Evolutionary conservation across 2,797 vertebrate genomes (phyloP).

Genomic region (Mus minutoides): DNA sequence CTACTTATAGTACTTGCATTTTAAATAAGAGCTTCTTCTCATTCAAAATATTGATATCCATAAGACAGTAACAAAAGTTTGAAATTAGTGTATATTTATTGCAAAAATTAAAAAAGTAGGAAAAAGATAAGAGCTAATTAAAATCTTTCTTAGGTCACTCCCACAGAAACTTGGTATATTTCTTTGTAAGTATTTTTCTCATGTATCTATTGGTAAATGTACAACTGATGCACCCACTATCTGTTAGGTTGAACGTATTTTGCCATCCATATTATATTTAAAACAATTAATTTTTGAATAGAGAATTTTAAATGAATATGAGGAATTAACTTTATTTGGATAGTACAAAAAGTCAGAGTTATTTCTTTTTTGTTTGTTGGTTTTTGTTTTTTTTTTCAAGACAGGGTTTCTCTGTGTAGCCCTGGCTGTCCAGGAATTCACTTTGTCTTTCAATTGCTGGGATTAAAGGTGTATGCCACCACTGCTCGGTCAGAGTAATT

Average conservation of each 20-base stretch:
- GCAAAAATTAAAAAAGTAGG: background rate
- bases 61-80: background rate
- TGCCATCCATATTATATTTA: background rate
- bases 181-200: background rate
- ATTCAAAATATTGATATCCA: constrained; percentile 43
- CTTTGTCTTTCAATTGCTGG: too few species aligned
- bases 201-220: background rate
- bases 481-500: background rate
- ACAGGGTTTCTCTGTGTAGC: too few species aligned
- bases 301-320: constrained; percentile 3
- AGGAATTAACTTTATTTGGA: background rate
- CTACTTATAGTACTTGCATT: background rate
- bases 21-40: background rate
- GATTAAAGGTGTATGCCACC: too few species aligned
- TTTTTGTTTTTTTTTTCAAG: too few species aligned
- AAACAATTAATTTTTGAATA: constrained; percentile 22
- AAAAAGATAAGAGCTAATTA: background rate
- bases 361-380: background rate
- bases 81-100: background rate
- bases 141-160: background rate
- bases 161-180: background rate
- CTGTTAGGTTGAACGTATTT: background rate
- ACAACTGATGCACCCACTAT: background rate
- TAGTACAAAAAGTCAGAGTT: constrained; percentile 59
- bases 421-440: too few species aligned